These are phyloP conservation scores for Elysia chlorotica DNA, from an alignment of 1,140 invertebrate species.

Conservation along the genomic window DNA sequence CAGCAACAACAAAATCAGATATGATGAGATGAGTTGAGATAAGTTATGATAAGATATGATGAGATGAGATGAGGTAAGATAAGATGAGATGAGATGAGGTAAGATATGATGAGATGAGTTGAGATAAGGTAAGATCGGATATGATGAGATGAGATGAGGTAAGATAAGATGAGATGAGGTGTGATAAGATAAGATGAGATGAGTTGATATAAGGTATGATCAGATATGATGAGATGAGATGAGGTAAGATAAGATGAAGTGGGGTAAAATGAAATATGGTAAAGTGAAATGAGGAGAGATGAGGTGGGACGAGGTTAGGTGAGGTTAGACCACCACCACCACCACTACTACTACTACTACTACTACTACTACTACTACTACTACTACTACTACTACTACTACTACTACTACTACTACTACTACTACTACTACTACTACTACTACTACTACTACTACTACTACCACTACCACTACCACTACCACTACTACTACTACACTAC, in stretches of 20 bases:
- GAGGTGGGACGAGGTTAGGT: not conserved
- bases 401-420: too few relatives aligned
- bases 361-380: too few relatives aligned
- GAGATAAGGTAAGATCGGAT: not conserved
- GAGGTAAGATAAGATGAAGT: not conserved
- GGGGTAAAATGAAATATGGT: too few relatives aligned
- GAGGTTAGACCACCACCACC: too few relatives aligned
- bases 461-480: too few relatives aligned
- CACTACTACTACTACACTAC: too few relatives aligned
- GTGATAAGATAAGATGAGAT: not conserved
- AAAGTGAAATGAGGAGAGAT: not conserved
- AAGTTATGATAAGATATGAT: not conserved
- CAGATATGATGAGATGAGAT: not conserved
- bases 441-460: too few relatives aligned
- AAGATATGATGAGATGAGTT: not conserved
- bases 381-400: too few relatives aligned
- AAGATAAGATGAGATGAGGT: not conserved
- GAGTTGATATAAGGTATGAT: not conserved
- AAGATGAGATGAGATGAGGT: not conserved
- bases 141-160: not conserved
- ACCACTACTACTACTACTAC: too few relatives aligned
- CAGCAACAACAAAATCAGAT: too few relatives aligned
- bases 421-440: too few relatives aligned
- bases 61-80: not conserved
- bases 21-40: too few relatives aligned